Base-by-base conservation (phyloP, 2,888 invertebrate species). In the Cinara cedri region DNA sequence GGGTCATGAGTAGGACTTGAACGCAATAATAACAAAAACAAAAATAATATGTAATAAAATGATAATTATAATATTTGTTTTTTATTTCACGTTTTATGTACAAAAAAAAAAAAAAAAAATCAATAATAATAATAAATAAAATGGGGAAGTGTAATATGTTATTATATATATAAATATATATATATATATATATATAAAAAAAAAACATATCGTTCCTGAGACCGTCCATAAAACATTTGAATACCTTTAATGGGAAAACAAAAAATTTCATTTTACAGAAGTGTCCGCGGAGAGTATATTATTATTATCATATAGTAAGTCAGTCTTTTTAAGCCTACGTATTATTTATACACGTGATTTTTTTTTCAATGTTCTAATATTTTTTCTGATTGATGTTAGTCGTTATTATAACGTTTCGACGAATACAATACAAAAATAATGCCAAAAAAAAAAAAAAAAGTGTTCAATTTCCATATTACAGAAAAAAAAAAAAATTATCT, bases 311-410 rank as follows among this genome's bases (percentile, higher is more conserved):
- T n/a, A n/a, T n/a, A n/a, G n/a, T 70, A 78, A 78, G 78, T 78
- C 78, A 78, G 78, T 78, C 78, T 78, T 78, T 78, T 62, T n/a
- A 68, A 70, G 68, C 78, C 78, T 78, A 78, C 78, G 60, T 74
- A 63, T 60, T 57, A 72, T 72, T 66, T 60, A 46, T 63, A 78
- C 68, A 60, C 70, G 46, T 34, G 68, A 21, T 78, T 65, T 75
- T 54, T 21, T 71, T 60, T 60, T 62, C 34, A 34, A 51, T 51
- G 26, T n/a, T 68, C 57, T 60, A 9, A 72, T n/a, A 49, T 54
- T 34, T 70, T 42, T 51, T 70, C 78, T 60, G 70, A 66, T 44
- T 78, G 57, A 19, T 70, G 68, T 70, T 60, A 60, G 57, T 78
- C 68, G 3, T 34, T 34, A 34, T 34, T 4, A 34, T 34, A 34